Evolutionary conservation across 2,113 vertebrate species (phyloP).

Genomic region (Otolemur garnettii): DNA sequence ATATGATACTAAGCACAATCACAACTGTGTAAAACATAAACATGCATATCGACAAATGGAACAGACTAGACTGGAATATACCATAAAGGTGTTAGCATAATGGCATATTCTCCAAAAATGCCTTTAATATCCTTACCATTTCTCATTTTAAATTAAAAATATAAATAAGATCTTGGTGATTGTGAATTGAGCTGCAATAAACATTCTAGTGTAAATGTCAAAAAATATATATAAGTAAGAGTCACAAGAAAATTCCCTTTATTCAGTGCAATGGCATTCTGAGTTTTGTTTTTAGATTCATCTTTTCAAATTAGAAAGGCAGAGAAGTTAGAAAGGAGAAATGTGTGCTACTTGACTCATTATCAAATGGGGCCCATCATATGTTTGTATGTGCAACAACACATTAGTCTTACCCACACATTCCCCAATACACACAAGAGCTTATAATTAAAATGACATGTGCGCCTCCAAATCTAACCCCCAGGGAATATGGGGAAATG

Average conservation of each 20-base stretch:
- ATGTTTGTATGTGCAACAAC: not conserved
- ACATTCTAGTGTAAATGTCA: too few species aligned
- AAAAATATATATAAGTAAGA: not conserved
- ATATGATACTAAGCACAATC: not conserved
- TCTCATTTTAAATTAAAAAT: conserved; percentile 53
- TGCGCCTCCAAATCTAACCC: conserved; percentile 14
- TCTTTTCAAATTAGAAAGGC: conserved; percentile 1
- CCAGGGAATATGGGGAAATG: not conserved
- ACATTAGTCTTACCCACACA: not conserved
- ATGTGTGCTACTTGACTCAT: not conserved
- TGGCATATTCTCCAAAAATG: not conserved
- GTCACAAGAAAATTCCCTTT: not conserved
- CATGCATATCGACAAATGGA: not conserved
- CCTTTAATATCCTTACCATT: not conserved
- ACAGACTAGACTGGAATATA: not conserved
- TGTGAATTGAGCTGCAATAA: too few species aligned
- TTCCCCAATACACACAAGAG: not conserved
- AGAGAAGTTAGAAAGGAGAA: not conserved
- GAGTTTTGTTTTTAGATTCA: not conserved
- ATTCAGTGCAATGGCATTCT: not conserved
- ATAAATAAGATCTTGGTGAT: not conserved
- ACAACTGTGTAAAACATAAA: not conserved
- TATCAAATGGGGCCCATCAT: not conserved
- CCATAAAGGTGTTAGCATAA: not conserved
- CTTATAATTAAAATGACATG: not conserved